Evolutionary conservation across 2,113 vertebrate species (phyloP).

Genomic region (Donacobius atricapilla): DNA sequence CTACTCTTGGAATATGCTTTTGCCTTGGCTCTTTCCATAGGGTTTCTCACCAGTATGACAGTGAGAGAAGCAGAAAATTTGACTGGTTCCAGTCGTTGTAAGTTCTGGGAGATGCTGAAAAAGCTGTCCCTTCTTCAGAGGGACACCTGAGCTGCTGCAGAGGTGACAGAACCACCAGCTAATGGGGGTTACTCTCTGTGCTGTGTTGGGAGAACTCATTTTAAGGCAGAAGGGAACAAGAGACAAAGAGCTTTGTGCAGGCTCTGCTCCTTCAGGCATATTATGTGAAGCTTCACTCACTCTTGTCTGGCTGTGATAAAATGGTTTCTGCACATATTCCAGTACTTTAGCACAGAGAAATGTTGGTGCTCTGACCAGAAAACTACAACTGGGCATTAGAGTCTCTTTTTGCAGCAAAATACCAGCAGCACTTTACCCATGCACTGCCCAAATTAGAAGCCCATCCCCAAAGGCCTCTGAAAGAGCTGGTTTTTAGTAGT

Average conservation of each 20-base stretch:
- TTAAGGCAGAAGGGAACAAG: neutral
- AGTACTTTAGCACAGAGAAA: neutral
- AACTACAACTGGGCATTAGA: neutral
- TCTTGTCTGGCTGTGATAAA: neutral
- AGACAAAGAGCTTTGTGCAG: neutral
- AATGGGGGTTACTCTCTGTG: neutral
- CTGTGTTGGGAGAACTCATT: neutral
- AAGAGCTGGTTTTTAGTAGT: neutral
- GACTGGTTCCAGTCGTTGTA: neutral
- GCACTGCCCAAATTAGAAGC: neutral
- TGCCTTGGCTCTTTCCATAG: neutral
- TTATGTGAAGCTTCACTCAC: neutral
- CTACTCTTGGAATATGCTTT: neutral
- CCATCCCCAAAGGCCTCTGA: neutral
- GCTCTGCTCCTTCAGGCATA: neutral
- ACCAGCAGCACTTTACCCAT: neutral
- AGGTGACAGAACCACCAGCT: neutral
- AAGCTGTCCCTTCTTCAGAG: neutral
- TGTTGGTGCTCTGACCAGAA: neutral
- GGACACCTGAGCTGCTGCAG: neutral
- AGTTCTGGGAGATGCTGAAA: neutral
- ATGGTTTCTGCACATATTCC: neutral
- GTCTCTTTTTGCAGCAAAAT: neutral
- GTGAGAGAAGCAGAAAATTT: neutral
- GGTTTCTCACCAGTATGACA: neutral